Conservation (phyloP, 2,888 invertebrate species). For the Aspidiotus rigidus region DNA sequence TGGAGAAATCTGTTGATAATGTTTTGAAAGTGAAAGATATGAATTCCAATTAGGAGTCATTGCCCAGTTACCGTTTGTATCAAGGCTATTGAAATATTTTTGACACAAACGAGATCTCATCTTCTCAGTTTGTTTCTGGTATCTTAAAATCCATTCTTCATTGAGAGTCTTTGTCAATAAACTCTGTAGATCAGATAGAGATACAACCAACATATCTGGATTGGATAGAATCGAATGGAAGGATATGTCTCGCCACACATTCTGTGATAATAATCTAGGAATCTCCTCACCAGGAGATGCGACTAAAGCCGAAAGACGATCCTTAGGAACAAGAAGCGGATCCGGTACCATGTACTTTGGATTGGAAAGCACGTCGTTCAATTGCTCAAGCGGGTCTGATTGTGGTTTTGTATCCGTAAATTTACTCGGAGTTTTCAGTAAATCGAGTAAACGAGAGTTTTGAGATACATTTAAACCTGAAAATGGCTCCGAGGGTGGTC, state of each 20-base stretch:
- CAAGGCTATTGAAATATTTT: slow-evolving; percentile 32
- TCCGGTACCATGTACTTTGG: slow-evolving; percentile 66
- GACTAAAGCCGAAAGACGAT: slow-evolving; percentile 59
- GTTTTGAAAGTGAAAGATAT: background rate
- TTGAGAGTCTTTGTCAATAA: slow-evolving; percentile 38
- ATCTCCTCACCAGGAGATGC: slow-evolving; percentile 67
- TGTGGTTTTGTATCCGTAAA: background rate
- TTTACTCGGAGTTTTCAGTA: background rate
- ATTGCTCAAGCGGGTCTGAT: slow-evolving; percentile 55
- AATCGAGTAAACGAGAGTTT: slow-evolving; percentile 12
- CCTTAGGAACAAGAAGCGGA: slow-evolving; percentile 70
- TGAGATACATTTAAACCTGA: no score
- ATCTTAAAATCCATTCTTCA: slow-evolving; percentile 37
- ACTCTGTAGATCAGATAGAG: slow-evolving; percentile 57
- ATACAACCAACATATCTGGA: slow-evolving; percentile 67
- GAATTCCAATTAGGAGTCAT: background rate
- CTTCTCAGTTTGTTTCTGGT: slow-evolving; percentile 40
- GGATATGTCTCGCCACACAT: slow-evolving; percentile 42
- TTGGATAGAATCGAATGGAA: slow-evolving; percentile 14
- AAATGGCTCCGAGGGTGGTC: no score
- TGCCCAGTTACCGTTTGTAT: slow-evolving; percentile 15
- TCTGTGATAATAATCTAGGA: slow-evolving; percentile 61
- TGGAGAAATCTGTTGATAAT: no score
- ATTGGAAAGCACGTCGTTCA: slow-evolving; percentile 58
- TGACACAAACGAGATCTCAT: slow-evolving; percentile 39